phyloP scores from a whole-genome alignment of 2,113 vertebrate genomes.

The Anarrhichthys ocellatus region DNA sequence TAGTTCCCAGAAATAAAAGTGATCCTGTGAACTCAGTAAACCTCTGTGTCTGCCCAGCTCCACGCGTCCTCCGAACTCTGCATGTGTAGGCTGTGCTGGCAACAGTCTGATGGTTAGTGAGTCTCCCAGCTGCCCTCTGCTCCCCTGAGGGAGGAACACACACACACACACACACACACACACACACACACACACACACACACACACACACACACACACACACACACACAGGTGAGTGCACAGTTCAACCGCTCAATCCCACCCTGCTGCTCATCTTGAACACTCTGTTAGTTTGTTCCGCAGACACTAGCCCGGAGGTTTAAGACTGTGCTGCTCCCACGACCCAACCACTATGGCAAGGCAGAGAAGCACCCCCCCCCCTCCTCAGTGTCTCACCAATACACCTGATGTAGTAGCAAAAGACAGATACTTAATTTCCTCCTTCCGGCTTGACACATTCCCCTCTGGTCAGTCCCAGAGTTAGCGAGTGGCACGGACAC shows the following conservation, averaged over 20 bases:
- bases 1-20: not conserved
- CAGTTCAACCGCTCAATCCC: constrained; percentile 16
- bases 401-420: constrained; percentile 4
- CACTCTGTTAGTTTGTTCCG: not conserved
- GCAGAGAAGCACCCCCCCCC: not conserved
- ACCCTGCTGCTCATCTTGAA: not conserved
- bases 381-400: not conserved
- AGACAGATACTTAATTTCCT: not conserved
- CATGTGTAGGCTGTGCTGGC: not conserved
- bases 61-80: constrained; percentile 6
- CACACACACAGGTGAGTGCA: not conserved
- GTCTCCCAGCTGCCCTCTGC: not conserved
- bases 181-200: not conserved
- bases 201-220: not conserved
- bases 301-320: not conserved
- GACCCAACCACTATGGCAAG: not conserved
- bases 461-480: not conserved
- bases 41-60: constrained; percentile 4
- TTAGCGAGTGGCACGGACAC: no score
- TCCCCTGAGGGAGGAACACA: not conserved
- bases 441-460: not conserved
- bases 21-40: not conserved
- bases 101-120: constrained; percentile 25
- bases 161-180: not conserved
- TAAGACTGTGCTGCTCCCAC: not conserved